Evolutionary conservation across 1,140 invertebrate species (phyloP).

Genomic region (Leptopilina clavipes): DNA sequence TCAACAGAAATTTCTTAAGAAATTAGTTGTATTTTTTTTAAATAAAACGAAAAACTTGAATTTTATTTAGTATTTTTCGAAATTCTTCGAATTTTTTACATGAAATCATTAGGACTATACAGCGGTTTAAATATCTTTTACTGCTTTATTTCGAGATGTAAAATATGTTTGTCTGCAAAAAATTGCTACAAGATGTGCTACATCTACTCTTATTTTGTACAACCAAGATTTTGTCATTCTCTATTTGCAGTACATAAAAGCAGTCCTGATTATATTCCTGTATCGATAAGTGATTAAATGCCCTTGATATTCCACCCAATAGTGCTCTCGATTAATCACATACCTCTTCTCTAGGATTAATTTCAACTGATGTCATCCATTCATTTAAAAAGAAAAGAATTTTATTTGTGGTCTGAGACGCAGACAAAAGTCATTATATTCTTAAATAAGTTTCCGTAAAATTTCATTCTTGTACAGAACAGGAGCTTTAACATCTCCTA

Average conservation of each 20-base stretch:
- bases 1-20: too few species aligned
- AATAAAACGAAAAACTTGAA: too few species aligned
- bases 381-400: background rate
- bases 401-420: background rate
- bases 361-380: background rate
- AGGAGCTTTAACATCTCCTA: background rate
- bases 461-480: too few species aligned
- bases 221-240: background rate
- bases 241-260: background rate
- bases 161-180: conserved; percentile 37
- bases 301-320: background rate
- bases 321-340: background rate
- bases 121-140: conserved; percentile 4
- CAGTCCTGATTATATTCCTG: background rate
- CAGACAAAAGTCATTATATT: background rate
- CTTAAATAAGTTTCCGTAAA: background rate
- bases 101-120: background rate
- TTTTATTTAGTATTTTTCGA: background rate
- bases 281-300: background rate
- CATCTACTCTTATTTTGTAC: conserved; percentile 44
- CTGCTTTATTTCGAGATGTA: background rate
- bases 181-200: conserved; percentile 39
- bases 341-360: background rate
- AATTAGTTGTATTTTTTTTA: too few species aligned
- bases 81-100: too few species aligned